These are phyloP conservation scores for Poecile atricapillus DNA, from an alignment of 2,113 vertebrate genomes.

Conservation along the genomic window DNA sequence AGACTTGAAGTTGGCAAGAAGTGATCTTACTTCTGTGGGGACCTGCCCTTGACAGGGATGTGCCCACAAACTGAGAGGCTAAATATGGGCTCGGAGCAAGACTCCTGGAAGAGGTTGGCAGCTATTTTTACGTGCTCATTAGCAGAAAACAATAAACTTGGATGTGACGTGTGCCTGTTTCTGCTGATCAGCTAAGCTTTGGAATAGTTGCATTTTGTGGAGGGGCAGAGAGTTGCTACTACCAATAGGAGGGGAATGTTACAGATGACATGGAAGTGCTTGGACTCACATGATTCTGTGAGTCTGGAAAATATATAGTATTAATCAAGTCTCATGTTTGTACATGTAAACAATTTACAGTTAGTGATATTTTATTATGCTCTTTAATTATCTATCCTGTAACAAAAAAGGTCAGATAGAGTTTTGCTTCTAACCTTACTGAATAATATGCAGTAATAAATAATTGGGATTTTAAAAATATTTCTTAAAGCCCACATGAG, in stretches of 20 bases:
- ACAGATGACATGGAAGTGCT: not conserved
- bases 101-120: not conserved
- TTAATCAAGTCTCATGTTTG: not conserved
- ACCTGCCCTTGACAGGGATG: conserved; percentile 5
- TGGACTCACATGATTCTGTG: not conserved
- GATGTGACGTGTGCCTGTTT: not conserved
- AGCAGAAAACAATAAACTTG: not conserved
- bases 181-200: not conserved
- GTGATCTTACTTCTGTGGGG: not conserved
- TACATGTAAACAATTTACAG: conserved; percentile 39
- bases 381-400: not conserved
- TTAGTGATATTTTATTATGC: conserved; percentile 44
- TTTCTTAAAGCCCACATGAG: not conserved
- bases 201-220: not conserved
- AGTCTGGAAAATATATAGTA: not conserved
- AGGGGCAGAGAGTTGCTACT: not conserved
- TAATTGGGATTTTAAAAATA: not conserved
- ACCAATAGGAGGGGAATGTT: not conserved
- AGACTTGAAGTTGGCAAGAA: not conserved
- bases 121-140: not conserved
- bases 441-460: conserved; percentile 35
- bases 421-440: not conserved
- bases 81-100: not conserved
- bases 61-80: not conserved
- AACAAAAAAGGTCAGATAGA: not conserved